Evolutionary conservation across 2,888 invertebrate species (phyloP), one percentile per base, ranked within the genome.

Genomic region (Drosophila testacea): DNA sequence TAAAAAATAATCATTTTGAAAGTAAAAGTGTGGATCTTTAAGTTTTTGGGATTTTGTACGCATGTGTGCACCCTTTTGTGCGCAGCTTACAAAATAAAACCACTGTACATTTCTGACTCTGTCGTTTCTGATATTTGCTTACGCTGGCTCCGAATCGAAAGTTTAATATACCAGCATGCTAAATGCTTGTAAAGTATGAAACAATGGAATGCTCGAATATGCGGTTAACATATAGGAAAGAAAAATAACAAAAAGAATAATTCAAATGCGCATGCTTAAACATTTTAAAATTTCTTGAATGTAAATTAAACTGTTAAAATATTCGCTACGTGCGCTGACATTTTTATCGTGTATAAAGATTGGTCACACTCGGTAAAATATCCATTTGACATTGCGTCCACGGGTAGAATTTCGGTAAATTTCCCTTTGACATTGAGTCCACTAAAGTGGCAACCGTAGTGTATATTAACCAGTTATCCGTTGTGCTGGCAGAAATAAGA

Each of bases 401-500:
- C 22, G 22, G 22, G 22, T 22, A 22, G 22, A 22, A 22, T 1
- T 22, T 22, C 22, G 22, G 2, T 22, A 22, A 22, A 22, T 22
- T 22, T 22, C 22, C 22, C 22, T 22, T 22, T 22, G 22, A 22
- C 3, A 22, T 22, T 22, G 22, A 22, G 22, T 22, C 22, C 22
- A 22, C 22, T 22, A 3, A 22, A 3, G 22, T 22, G 22, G 22
- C 22, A 22, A 3, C 22, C 22, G 22, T 22, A 22, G 22, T 66
- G 74, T 74, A 76, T 76, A 74, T 76, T 46, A 70, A 55, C 44
- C 32, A 72, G 73, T 63, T 72, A 41, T 46, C 32, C 51, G 36
- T 63, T 60, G 73, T 67, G 55, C 52, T 75, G 60, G 74, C 59
- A 59, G 56, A 62, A 71, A 52, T 44, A 59, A 75, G 51, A 56